phyloP scores from a whole-genome alignment of 2,113 vertebrate genomes.

The Argyrosomus japonicus region DNA sequence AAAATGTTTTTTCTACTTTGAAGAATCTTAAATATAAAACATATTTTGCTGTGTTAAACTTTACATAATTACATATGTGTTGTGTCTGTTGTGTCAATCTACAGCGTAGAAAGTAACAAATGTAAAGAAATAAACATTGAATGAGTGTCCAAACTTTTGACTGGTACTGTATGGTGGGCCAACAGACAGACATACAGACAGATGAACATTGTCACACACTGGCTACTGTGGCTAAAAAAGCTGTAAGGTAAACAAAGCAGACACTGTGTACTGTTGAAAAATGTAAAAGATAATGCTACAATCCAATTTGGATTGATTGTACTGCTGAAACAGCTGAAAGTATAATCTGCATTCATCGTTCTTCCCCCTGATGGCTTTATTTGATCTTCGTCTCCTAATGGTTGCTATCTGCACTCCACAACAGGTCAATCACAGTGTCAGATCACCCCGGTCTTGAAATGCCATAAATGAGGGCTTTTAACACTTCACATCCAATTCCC shows the following conservation, averaged over 20 bases:
- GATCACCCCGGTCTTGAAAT: conserved; percentile 16
- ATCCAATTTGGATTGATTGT: conserved; percentile 25
- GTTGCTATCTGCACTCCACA: conserved; percentile 13
- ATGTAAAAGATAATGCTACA: neutral
- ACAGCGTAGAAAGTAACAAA: too few species aligned
- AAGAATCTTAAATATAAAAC: too few species aligned
- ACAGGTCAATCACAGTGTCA: conserved; percentile 30
- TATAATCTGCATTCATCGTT: conserved; percentile 2
- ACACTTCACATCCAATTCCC: conserved; percentile 27
- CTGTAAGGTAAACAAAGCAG: conserved; percentile 6
- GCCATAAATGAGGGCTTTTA: conserved; percentile 50
- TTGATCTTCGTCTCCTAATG: conserved; percentile 58
- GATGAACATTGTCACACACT: too few species aligned
- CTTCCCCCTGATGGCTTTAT: conserved; percentile 37
- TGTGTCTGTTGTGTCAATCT: too few species aligned
- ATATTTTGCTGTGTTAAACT: too few species aligned
- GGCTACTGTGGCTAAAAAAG: neutral
- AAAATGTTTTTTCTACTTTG: too few species aligned
- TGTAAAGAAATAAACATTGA: too few species aligned
- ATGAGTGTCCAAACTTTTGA: too few species aligned
- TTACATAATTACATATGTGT: too few species aligned
- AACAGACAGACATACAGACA: neutral
- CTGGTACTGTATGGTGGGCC: neutral
- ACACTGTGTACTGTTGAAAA: conserved; percentile 4
- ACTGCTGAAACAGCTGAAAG: neutral